phyloP scores from a whole-genome alignment of 2,113 vertebrate genomes.

The Crotalus viridis region DNA sequence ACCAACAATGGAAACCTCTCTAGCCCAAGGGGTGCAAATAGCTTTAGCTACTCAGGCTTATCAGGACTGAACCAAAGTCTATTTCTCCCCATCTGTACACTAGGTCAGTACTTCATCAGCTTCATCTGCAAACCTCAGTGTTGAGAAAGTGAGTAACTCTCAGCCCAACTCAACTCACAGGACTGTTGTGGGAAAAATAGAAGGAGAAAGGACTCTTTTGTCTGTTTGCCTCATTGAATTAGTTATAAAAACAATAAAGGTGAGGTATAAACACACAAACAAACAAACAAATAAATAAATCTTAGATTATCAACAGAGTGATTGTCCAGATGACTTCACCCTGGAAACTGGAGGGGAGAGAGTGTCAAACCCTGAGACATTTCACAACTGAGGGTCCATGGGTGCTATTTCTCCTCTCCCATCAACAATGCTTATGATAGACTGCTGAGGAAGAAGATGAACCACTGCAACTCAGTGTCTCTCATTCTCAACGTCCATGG shows the following conservation, averaged over 20 bases:
- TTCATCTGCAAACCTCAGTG: not conserved
- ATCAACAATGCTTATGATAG: not conserved
- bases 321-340: not conserved
- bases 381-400: not conserved
- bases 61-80: not conserved
- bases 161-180: not conserved
- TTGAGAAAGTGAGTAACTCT: not conserved
- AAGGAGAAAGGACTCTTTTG: not conserved
- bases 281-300: not conserved
- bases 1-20: not conserved
- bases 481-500: not conserved
- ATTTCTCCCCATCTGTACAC: not conserved
- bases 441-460: not conserved
- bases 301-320: not conserved
- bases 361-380: not conserved
- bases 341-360: not conserved
- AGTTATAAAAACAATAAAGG: not conserved
- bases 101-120: not conserved
- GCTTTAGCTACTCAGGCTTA: not conserved
- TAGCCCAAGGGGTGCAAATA: not conserved
- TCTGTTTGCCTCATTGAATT: not conserved
- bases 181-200: not conserved
- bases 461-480: not conserved
- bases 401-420: not conserved
- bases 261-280: not conserved